A percentile compares a stretch with the other conserved stretches of the same genome.
phyloP scores from a whole-genome alignment of 1,140 invertebrate genomes.

The Tetragnatha versicolor region DNA sequence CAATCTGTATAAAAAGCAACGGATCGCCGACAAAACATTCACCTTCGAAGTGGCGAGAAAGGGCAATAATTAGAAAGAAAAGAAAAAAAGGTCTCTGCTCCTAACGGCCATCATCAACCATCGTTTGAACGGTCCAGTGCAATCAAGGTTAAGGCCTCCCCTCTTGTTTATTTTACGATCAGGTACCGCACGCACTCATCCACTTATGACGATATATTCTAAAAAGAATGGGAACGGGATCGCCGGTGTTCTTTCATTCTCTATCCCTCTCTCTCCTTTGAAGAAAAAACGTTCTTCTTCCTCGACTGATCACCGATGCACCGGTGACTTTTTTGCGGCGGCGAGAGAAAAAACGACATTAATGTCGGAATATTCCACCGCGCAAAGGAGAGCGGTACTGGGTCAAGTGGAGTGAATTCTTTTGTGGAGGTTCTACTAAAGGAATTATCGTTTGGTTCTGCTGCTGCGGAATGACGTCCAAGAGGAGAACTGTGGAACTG shows the following conservation, averaged over 20 bases:
- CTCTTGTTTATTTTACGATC: slow-evolving; percentile 27
- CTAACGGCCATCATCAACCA: slow-evolving; percentile 14
- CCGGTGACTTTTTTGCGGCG: slow-evolving; percentile 5
- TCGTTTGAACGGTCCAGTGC: slow-evolving; percentile 34
- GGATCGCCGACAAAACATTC: not conserved
- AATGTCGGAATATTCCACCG: too few species aligned
- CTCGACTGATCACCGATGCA: slow-evolving; percentile 10
- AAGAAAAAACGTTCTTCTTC: too few species aligned
- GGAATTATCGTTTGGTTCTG: too few species aligned
- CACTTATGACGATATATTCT: slow-evolving; percentile 46
- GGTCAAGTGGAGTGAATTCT: slow-evolving; percentile 18
- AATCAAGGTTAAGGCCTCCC: slow-evolving; percentile 43
- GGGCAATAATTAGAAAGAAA: not conserved
- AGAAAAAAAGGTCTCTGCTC: not conserved
- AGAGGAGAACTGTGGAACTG: too few species aligned
- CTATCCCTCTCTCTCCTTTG: too few species aligned
- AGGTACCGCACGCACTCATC: slow-evolving; percentile 18
- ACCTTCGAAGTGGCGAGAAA: not conserved
- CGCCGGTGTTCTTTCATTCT: too few species aligned
- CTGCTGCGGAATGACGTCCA: too few species aligned
- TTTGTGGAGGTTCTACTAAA: not conserved
- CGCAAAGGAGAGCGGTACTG: too few species aligned
- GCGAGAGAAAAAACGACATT: not conserved
- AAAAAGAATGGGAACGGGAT: slow-evolving; percentile 28
- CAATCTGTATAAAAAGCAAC: not conserved